phyloP scores from a whole-genome alignment of 2,113 vertebrate species.

The Gallinago jamesoni region DNA sequence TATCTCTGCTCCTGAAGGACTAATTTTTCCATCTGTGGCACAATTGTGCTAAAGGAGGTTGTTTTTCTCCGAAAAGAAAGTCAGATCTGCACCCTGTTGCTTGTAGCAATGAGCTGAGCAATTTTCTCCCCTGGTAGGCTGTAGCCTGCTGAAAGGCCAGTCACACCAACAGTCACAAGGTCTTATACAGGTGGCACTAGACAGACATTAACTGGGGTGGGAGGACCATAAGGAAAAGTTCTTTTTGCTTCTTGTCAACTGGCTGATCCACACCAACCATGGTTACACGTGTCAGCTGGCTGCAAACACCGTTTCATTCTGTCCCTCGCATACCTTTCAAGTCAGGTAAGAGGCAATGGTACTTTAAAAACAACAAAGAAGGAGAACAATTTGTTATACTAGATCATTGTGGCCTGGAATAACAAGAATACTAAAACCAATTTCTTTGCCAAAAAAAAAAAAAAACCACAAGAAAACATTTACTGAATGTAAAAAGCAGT shows the following conservation, averaged over 20 bases:
- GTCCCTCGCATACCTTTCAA: background rate
- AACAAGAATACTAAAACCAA: background rate
- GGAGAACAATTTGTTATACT: background rate
- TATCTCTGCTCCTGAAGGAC: background rate
- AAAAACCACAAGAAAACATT: background rate
- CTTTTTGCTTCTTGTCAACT: background rate
- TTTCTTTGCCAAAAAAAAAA: background rate
- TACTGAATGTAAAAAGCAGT: background rate
- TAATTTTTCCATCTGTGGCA: background rate
- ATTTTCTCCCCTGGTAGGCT: background rate
- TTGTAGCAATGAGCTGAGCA: background rate
- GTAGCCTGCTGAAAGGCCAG: background rate
- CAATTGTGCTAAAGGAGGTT: background rate
- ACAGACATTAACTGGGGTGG: background rate
- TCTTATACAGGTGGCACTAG: background rate
- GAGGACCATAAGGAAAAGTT: background rate
- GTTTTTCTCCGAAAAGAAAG: background rate
- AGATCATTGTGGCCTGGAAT: background rate
- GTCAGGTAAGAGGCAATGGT: background rate
- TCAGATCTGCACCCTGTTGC: background rate
- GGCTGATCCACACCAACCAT: background rate
- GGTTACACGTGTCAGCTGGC: background rate
- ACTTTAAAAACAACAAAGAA: background rate
- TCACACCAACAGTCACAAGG: background rate
- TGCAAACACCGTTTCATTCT: background rate